Evolutionary conservation across 2,888 invertebrate species (phyloP).

Genomic region (Mylabris sibirica): DNA sequence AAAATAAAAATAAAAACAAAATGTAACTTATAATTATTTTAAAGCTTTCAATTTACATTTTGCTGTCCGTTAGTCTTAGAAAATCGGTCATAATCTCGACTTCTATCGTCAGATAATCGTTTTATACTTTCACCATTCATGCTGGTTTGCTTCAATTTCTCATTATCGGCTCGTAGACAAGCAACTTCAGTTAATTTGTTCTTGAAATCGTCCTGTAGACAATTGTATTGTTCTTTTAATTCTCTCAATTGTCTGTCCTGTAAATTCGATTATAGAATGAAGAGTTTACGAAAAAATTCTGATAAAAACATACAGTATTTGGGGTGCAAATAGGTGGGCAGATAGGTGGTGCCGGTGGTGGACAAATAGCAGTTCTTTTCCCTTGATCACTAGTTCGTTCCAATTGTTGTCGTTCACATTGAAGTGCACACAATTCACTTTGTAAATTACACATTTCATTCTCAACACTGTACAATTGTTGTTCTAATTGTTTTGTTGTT

Average conservation of each 20-base stretch:
- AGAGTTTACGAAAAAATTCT: conserved; percentile 20
- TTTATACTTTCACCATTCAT: conserved; percentile 61
- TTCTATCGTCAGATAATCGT: conserved; percentile 67
- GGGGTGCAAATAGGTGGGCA: conserved; percentile 8
- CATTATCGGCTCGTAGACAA: conserved; percentile 63
- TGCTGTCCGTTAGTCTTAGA: conserved; percentile 56
- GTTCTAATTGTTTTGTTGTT: conserved; percentile 63
- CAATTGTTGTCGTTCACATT: conserved; percentile 63
- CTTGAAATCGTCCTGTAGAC: conserved; percentile 73
- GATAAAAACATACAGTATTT: neutral
- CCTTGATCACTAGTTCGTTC: conserved; percentile 52
- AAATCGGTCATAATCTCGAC: conserved; percentile 66
- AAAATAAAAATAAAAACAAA: conserved; percentile 11
- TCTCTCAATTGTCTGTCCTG: conserved; percentile 68
- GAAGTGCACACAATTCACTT: conserved; percentile 62
- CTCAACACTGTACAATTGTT: conserved; percentile 68
- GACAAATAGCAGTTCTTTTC: conserved; percentile 41
- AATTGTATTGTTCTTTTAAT: conserved; percentile 68
- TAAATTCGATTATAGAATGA: conserved; percentile 40
- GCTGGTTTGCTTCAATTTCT: conserved; percentile 61
- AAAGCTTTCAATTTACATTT: conserved; percentile 35
- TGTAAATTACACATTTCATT: conserved; percentile 67
- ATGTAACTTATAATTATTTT: conserved; percentile 8
- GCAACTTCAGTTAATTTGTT: conserved; percentile 73
- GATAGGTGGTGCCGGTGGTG: conserved; percentile 19